Conservation (phyloP, 2,113 vertebrate genomes). For the Polypterus bichir region DNA sequence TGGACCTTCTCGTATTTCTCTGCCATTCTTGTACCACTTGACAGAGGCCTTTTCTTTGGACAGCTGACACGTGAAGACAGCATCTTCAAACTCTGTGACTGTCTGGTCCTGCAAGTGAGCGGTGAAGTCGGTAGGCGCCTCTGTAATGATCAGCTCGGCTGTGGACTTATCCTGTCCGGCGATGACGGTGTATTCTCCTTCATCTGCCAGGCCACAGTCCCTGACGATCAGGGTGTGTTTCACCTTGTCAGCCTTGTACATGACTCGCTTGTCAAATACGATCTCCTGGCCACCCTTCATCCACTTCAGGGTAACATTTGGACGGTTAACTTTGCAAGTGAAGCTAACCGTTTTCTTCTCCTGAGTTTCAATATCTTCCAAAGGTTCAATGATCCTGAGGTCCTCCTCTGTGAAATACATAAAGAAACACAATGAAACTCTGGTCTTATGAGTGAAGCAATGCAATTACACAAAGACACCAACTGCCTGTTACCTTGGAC, state of each 20-base stretch:
- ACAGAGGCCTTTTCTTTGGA: constrained; percentile 82
- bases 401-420: constrained; percentile 66
- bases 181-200: constrained; percentile 81
- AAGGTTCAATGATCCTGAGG: constrained; percentile 72
- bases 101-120: constrained; percentile 82
- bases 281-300: constrained; percentile 83
- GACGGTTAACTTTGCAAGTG: constrained; percentile 86
- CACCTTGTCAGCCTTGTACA: constrained; percentile 78
- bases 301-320: constrained; percentile 80
- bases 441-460: constrained; percentile 1
- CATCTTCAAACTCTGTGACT: constrained; percentile 90
- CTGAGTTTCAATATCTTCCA: constrained; percentile 88
- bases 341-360: constrained; percentile 89
- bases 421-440: constrained; percentile 1
- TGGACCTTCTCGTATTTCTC: constrained; percentile 84
- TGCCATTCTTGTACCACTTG: constrained; percentile 86
- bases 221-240: constrained; percentile 85
- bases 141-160: constrained; percentile 85
- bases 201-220: constrained; percentile 81
- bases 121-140: constrained; percentile 86
- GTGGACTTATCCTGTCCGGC: constrained; percentile 77
- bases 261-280: constrained; percentile 63
- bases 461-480: background rate
- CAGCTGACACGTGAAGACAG: constrained; percentile 80
- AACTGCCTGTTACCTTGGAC: constrained; percentile 59